Evolutionary conservation across 2,797 vertebrate species (phyloP).

Genomic region (Mareca strepera): DNA sequence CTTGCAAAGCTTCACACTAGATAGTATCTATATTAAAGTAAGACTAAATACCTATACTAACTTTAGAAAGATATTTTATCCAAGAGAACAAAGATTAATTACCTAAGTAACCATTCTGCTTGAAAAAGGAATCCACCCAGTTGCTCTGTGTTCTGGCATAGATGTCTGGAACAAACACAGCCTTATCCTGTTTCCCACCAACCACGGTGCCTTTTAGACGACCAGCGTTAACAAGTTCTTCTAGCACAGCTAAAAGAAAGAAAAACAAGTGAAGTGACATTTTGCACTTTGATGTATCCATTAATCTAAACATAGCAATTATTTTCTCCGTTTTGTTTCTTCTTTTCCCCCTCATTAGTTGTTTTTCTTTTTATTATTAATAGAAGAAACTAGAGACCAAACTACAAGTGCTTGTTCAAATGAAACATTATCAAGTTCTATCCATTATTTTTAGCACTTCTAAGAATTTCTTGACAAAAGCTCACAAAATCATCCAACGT

Average conservation of each 20-base stretch:
- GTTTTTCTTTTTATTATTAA: not conserved
- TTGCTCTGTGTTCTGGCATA: constrained; percentile 92
- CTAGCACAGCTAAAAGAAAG: constrained; percentile 85
- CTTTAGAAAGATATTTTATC: constrained; percentile 19
- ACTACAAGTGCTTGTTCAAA: not conserved
- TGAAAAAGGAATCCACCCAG: constrained; percentile 97
- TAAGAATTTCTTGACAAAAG: not conserved
- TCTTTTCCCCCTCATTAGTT: not conserved
- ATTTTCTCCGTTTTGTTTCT: not conserved
- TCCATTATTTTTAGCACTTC: constrained; percentile 7
- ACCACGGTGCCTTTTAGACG: constrained; percentile 90
- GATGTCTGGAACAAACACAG: constrained; percentile 94
- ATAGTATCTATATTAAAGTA: not conserved
- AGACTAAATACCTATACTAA: not conserved
- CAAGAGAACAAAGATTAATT: constrained; percentile 37
- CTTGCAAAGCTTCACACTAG: not conserved
- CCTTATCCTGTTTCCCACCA: constrained; percentile 94
- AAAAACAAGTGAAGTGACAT: constrained; percentile 28
- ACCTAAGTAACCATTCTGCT: constrained; percentile 96
- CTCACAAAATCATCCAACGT: not conserved
- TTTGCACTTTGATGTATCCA: not conserved
- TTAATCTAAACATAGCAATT: not conserved
- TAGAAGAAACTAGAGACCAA: not conserved
- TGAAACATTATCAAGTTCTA: not conserved
- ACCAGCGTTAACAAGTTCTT: constrained; percentile 89